A percentile compares a stretch with the other conserved stretches of the same genome.
Evolutionary conservation across 2,113 vertebrate genomes (phyloP).

Genomic region (Podarcis raffonei): DNA sequence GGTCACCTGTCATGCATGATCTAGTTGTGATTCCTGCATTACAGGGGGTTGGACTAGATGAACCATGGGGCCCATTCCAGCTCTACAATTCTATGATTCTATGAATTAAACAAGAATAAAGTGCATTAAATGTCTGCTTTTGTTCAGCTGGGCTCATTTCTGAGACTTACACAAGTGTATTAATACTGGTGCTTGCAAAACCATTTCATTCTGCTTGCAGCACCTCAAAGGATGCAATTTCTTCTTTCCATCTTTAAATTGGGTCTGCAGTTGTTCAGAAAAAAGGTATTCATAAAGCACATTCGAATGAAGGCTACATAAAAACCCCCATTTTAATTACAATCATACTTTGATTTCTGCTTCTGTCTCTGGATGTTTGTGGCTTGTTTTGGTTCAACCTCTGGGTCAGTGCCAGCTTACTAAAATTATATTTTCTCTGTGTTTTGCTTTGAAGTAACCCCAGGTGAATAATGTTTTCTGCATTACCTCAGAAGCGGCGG

Average conservation of each 20-base stretch:
- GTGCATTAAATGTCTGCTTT: background rate
- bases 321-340: slow-evolving; percentile 29
- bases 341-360: slow-evolving; percentile 31
- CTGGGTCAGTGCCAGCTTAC: background rate
- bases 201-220: background rate
- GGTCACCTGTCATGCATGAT: no score
- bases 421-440: background rate
- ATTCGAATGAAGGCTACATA: slow-evolving; percentile 7
- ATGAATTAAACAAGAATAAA: background rate
- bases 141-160: background rate
- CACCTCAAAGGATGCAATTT: background rate
- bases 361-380: slow-evolving; percentile 22
- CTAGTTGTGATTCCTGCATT: no score
- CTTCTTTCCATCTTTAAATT: slow-evolving; percentile 1
- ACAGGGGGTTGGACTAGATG: no score
- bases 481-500: slow-evolving; percentile 7
- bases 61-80: no score
- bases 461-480: background rate
- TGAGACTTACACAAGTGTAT: background rate
- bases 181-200: no score
- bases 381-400: background rate
- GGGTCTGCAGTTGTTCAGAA: background rate
- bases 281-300: slow-evolving; percentile 25
- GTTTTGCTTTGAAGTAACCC: slow-evolving; percentile 39
- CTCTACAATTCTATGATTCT: no score